Percentiles rank a stretch among this genome's conserved stretches.
These are phyloP conservation scores for Channallabes apus DNA, from an alignment of 2,797 vertebrate genomes.

Conservation along the genomic window DNA sequence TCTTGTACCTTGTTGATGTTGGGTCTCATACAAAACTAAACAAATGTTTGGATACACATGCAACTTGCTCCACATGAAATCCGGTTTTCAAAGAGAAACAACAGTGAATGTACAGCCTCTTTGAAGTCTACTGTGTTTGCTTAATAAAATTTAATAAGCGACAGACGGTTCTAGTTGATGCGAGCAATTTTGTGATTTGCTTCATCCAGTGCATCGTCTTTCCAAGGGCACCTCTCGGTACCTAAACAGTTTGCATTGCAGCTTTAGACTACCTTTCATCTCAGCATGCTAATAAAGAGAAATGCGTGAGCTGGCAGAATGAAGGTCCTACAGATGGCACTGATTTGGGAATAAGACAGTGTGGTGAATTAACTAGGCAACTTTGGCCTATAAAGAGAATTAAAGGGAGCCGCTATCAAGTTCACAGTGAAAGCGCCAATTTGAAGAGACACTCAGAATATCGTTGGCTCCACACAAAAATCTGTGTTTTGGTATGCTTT, in stretches of 20 bases:
- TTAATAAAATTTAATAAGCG: conserved; percentile 54
- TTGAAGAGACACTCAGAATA: conserved; percentile 32
- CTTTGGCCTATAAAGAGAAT: conserved; percentile 43
- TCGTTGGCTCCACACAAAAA: conserved; percentile 33
- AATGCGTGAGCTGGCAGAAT: conserved; percentile 50
- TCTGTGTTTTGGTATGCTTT: neutral
- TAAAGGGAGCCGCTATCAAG: conserved; percentile 33
- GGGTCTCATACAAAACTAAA: conserved; percentile 39
- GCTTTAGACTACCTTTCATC: conserved; percentile 54
- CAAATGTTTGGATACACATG: conserved; percentile 44
- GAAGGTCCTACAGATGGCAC: conserved; percentile 51
- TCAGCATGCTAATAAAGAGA: conserved; percentile 51
- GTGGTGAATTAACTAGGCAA: conserved; percentile 32
- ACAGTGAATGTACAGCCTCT: conserved; percentile 19
- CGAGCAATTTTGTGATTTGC: conserved; percentile 25
- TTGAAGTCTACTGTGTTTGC: conserved; percentile 53
- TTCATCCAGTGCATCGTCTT: conserved; percentile 16
- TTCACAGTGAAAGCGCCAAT: conserved; percentile 34
- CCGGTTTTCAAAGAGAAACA: conserved; percentile 37
- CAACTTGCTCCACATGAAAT: conserved; percentile 19
- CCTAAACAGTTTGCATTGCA: conserved; percentile 50
- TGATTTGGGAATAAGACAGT: conserved; percentile 43
- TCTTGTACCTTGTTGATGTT: conserved; percentile 19
- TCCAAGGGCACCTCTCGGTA: conserved; percentile 48
- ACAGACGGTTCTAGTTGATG: conserved; percentile 49